Evolutionary conservation across 1,140 invertebrate genomes (phyloP).

Genomic region (Bombus confusus): DNA sequence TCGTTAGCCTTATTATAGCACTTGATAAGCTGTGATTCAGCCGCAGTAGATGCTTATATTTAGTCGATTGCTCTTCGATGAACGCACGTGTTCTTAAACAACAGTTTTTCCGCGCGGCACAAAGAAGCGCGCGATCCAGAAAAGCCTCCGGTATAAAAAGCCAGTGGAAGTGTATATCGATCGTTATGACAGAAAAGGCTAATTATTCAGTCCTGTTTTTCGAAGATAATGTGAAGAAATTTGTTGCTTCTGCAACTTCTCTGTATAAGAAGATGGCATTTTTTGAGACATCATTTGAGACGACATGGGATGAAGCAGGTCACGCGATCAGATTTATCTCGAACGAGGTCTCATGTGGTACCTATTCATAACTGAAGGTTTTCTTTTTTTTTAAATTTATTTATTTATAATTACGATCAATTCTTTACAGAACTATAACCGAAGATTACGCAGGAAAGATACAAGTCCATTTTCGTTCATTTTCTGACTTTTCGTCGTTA

Average conservation of each 20-base stretch:
- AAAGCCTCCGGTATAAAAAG: constrained; percentile 13
- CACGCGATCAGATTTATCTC: neutral
- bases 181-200: neutral
- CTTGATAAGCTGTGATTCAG: neutral
- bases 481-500: too few relatives aligned
- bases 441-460: too few relatives aligned
- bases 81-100: neutral
- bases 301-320: neutral
- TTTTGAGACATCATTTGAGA: neutral
- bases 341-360: too few relatives aligned
- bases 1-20: neutral
- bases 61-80: neutral
- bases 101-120: too few relatives aligned
- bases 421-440: too few relatives aligned
- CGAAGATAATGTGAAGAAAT: neutral
- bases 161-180: constrained; percentile 36
- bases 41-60: neutral
- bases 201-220: neutral
- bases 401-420: too few relatives aligned
- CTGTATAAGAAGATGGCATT: neutral
- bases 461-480: too few relatives aligned
- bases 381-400: too few relatives aligned
- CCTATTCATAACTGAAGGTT: too few relatives aligned
- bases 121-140: constrained; percentile 26
- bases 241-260: neutral